These are phyloP conservation scores for Drosophila jambulina DNA, from an alignment of 1,140 invertebrate species.

Conservation along the genomic window DNA sequence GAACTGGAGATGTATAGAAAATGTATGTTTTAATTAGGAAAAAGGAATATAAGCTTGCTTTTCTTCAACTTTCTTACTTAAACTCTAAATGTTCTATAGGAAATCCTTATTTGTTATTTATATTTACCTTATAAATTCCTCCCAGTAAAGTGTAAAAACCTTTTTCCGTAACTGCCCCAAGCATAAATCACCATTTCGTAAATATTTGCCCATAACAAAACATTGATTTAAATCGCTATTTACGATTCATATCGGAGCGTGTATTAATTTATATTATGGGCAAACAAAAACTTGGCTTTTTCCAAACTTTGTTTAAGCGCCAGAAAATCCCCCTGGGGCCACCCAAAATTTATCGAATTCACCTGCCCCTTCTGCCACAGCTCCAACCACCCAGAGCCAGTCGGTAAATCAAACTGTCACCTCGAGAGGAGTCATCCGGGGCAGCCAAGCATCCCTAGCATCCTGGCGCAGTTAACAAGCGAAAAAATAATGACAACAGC, in stretches of 20 bases:
- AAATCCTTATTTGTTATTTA: neutral
- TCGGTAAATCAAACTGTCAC: slow-evolving; percentile 48
- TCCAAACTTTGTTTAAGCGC: slow-evolving; percentile 11
- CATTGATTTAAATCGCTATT: slow-evolving; percentile 21
- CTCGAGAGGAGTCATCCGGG: slow-evolving; percentile 20
- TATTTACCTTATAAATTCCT: neutral
- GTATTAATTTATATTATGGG: slow-evolving; percentile 24
- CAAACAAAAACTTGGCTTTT: slow-evolving; percentile 24
- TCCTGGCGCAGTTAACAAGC: slow-evolving; percentile 39
- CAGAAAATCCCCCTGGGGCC: neutral
- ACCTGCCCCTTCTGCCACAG: slow-evolving; percentile 2
- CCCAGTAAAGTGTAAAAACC: neutral
- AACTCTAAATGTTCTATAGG: neutral
- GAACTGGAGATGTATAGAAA: neutral
- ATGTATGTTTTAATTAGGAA: neutral
- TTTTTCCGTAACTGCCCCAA: neutral
- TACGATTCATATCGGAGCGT: slow-evolving; percentile 9
- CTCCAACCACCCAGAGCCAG: neutral
- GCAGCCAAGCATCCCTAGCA: slow-evolving; percentile 10
- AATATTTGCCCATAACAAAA: slow-evolving; percentile 5
- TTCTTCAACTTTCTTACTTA: no score
- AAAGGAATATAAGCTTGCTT: neutral
- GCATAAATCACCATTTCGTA: slow-evolving; percentile 7
- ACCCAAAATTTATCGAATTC: slow-evolving; percentile 4
- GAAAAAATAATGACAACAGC: slow-evolving; percentile 43